phyloP scores from a whole-genome alignment of 2,888 invertebrate genomes.

The Piscicola geometra region DNA sequence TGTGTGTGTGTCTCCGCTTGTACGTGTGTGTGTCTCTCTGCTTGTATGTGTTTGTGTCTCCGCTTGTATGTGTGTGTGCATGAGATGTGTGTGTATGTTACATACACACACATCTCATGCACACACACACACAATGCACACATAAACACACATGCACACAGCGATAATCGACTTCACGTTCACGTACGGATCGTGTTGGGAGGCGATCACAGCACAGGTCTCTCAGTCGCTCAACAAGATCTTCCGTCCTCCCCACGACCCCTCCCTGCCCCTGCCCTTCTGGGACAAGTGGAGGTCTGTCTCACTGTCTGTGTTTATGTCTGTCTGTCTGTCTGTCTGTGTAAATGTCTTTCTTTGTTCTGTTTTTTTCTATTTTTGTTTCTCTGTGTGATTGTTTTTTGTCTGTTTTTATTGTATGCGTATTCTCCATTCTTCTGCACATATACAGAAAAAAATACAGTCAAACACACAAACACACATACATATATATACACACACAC shows the following conservation, averaged over 20 bases:
- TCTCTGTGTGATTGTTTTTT: too few relatives aligned
- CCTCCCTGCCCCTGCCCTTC: constrained; percentile 87
- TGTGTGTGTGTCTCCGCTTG: too few relatives aligned
- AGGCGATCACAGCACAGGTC: constrained; percentile 86
- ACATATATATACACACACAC: too few relatives aligned
- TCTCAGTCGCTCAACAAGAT: constrained; percentile 74
- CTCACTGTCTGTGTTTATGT: too few relatives aligned
- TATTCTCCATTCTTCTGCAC: too few relatives aligned
- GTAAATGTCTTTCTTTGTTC: not conserved
- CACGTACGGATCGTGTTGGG: constrained; percentile 99
- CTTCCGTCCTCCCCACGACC: constrained; percentile 64
- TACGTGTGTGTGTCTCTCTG: not conserved
- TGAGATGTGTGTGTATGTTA: not conserved
- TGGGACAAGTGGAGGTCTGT: constrained; percentile 87
- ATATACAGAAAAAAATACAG: too few relatives aligned
- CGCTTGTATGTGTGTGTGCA: not conserved
- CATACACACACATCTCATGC: too few relatives aligned
- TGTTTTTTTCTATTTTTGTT: not conserved
- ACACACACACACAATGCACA: too few relatives aligned
- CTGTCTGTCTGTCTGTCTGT: not conserved
- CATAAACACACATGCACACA: too few relatives aligned
- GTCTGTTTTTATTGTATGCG: too few relatives aligned
- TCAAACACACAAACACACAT: too few relatives aligned
- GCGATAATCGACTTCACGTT: constrained; percentile 82
- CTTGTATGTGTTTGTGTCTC: not conserved